These are phyloP conservation scores for Pogonognathellus flavescens DNA, from an alignment of 1,140 invertebrate species.

Conservation along the genomic window DNA sequence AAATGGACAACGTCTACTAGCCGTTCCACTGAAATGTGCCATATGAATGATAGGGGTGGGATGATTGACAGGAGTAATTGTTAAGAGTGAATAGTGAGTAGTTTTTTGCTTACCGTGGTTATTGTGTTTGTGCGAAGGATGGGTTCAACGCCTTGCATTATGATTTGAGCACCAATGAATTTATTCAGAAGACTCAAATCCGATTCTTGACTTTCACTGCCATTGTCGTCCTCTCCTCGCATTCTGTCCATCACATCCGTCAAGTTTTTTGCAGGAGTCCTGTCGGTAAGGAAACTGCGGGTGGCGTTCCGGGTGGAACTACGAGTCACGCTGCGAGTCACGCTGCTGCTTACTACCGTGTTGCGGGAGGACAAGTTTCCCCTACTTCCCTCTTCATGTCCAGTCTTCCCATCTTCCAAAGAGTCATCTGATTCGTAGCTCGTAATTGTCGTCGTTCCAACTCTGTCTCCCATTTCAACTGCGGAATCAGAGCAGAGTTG, in stretches of 20 bases:
- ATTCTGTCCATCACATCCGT: slow-evolving; percentile 80
- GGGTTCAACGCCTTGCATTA: slow-evolving; percentile 78
- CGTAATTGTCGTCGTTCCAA: not conserved
- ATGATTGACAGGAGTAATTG: too few species aligned
- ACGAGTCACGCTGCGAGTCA: too few species aligned
- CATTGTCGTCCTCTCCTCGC: too few species aligned
- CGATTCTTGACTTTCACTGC: slow-evolving; percentile 76
- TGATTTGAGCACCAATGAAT: slow-evolving; percentile 81
- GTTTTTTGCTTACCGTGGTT: slow-evolving; percentile 16
- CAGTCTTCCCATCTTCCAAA: too few species aligned
- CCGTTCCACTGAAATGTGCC: too few species aligned
- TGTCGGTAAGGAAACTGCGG: slow-evolving; percentile 69
- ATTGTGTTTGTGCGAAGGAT: slow-evolving; percentile 59
- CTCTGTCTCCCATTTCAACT: not conserved
- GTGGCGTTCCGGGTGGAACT: not conserved
- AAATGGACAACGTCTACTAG: too few species aligned
- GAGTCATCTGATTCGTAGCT: too few species aligned
- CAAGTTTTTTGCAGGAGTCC: slow-evolving; percentile 78
- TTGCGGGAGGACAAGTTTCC: too few species aligned
- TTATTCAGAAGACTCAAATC: slow-evolving; percentile 82
- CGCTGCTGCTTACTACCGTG: too few species aligned
- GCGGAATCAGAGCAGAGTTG: not conserved
- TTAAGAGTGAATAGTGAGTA: not conserved
- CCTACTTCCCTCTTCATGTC: too few species aligned
- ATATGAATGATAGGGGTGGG: too few species aligned